Evolutionary conservation across 37 sponge, comb jelly and placozoan genomes (phyloP), one percentile per base, ranked within the genome.

Genomic region (Tethya wilhelma): DNA sequence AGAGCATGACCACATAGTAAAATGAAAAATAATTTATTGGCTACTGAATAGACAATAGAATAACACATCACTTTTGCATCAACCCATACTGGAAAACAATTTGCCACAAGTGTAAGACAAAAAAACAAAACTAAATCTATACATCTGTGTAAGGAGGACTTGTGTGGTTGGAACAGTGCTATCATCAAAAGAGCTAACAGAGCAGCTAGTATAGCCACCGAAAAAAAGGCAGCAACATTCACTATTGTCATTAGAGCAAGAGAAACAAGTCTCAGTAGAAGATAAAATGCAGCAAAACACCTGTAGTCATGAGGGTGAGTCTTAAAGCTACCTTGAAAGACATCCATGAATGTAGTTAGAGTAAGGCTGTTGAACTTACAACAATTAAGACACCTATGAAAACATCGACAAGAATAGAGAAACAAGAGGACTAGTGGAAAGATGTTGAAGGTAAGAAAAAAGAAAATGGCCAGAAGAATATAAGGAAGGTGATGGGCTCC

Each of bases 311-410:
- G 60, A 63, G 67, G 67, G 25, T 43, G 64, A 63, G 44, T 28
- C 19, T 38, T 63, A 41, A 67, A 79, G 57, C 69, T 67, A 7
- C 79, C 79, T 49, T 79, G 79, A 30, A 79, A 79, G 36, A 37
- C 28, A 46, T 79, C 79, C 55, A 79, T 67, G 28, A 79, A 79
- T 28, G 58, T 59, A 17, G 4, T 12, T 4, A 79, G 34, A 4
- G 55, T 56, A 6, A 46, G 67, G 38, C 57, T 39, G 11, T 11
- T 26, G 17, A 65, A 32, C 9, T 29, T 62, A 19, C 12, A 58
- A 29, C 42, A n/a, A n/a, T n/a, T n/a, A n/a, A n/a, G n/a, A n/a
- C n/a, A n/a, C n/a, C n/a, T n/a, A n/a, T n/a, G 44, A 20, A 78
- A 25, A 12, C 26, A 31, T 19, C 20, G 1, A 17, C 59, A 63